These are phyloP conservation scores for Physeter macrocephalus DNA, from an alignment of 2,113 vertebrate species.

Conservation along the genomic window DNA sequence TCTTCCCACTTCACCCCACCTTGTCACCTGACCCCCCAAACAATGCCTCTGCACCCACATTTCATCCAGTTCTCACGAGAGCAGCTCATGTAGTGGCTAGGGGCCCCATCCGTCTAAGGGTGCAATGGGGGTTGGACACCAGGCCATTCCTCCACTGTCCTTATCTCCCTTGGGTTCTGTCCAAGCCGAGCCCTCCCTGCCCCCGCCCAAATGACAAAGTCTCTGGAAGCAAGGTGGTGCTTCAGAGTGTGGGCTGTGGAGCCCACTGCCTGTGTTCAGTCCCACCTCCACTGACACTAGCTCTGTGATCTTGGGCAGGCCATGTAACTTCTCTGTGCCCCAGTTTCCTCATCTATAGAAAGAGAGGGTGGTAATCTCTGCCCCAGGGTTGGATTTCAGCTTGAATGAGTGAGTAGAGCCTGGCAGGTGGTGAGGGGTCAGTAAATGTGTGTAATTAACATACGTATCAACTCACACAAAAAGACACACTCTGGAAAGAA, in stretches of 20 bases:
- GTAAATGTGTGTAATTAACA: not conserved
- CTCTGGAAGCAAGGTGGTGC: not conserved
- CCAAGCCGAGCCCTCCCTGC: not conserved
- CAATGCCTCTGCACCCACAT: not conserved
- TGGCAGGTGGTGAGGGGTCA: no score
- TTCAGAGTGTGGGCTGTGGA: not conserved
- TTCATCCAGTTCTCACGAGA: not conserved
- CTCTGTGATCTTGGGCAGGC: not conserved
- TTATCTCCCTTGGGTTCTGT: not conserved
- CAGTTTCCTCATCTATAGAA: not conserved
- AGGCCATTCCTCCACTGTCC: not conserved
- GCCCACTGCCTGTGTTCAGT: not conserved
- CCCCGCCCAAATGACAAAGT: fast-evolving
- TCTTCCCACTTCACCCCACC: not conserved
- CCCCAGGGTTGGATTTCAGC: not conserved
- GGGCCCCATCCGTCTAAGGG: not conserved
- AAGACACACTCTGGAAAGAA: not conserved
- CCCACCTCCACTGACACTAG: not conserved
- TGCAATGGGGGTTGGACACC: not conserved
- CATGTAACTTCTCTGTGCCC: not conserved
- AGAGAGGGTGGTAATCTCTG: not conserved
- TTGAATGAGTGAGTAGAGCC: not conserved
- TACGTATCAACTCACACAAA: no score
- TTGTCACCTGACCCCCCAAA: not conserved
- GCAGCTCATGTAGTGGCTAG: not conserved